phyloP scores from a whole-genome alignment of 2,797 vertebrate genomes.

The Bradypodion ventrale region DNA sequence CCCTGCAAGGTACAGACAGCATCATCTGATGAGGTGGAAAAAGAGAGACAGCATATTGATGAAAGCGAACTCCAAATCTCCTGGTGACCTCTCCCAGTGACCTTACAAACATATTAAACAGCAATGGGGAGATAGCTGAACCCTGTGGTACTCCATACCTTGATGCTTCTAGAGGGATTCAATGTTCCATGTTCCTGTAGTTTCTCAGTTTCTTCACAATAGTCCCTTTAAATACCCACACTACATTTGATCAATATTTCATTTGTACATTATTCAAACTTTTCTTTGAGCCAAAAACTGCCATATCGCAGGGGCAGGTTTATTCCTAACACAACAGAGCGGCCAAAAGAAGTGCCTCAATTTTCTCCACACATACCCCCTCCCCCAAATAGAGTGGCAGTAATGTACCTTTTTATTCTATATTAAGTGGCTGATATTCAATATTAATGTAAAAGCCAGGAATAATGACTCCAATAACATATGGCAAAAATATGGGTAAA shows the following conservation, averaged over 20 bases:
- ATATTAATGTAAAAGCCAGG: neutral
- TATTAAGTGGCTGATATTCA: constrained; percentile 7
- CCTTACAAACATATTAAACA: too few relatives aligned
- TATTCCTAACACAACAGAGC: neutral
- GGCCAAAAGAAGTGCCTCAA: neutral
- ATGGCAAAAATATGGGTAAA: neutral
- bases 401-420: neutral
- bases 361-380: too few relatives aligned
- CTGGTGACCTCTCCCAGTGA: too few relatives aligned
- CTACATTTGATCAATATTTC: neutral
- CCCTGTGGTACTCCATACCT: too few relatives aligned
- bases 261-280: neutral
- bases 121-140: too few relatives aligned
- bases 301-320: neutral
- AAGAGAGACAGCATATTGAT: too few relatives aligned
- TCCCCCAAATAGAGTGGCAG: neutral
- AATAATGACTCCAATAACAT: constrained; percentile 6
- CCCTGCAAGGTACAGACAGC: too few relatives aligned
- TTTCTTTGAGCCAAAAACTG: neutral
- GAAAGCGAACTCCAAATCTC: too few relatives aligned
- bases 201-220: too few relatives aligned
- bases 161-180: neutral
- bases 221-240: too few relatives aligned
- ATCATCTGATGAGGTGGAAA: too few relatives aligned
- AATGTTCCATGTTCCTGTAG: too few relatives aligned